Percentiles rank a stretch among this genome's conserved stretches.
Conservation (phyloP, 2,797 vertebrate species). For the Danio aesculapii region DNA sequence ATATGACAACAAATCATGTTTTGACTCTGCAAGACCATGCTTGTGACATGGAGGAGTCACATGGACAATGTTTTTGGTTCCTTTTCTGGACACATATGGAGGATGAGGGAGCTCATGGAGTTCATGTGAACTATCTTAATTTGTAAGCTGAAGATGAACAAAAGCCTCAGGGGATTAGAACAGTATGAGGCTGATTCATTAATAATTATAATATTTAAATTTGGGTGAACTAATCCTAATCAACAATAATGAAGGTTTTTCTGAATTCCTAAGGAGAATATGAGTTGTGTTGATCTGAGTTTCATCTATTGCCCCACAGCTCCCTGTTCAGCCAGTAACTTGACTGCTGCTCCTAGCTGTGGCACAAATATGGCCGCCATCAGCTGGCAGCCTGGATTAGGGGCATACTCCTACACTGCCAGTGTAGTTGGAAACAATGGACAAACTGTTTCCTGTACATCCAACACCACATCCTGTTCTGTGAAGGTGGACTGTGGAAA, state of each 20-base stretch:
- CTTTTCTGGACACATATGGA: no score
- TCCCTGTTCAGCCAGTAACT: slow-evolving; percentile 75
- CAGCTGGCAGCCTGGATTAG: slow-evolving; percentile 67
- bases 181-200: no score
- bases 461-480: slow-evolving; percentile 71
- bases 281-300: neutral
- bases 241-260: neutral
- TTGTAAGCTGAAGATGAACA: no score
- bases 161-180: no score
- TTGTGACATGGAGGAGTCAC: no score
- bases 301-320: slow-evolving; percentile 60
- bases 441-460: slow-evolving; percentile 66
- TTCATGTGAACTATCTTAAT: no score
- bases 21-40: no score
- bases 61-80: no score
- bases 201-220: no score
- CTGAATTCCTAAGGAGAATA: neutral
- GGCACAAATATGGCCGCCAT: slow-evolving; percentile 72
- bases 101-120: no score
- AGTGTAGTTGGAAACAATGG: slow-evolving; percentile 66
- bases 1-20: no score
- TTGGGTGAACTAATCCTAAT: no score
- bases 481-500: slow-evolving; percentile 74
- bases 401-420: slow-evolving; percentile 68
- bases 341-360: slow-evolving; percentile 69